Conservation (phyloP, 2,888 invertebrate genomes). For the Colostygia pectinataria region DNA sequence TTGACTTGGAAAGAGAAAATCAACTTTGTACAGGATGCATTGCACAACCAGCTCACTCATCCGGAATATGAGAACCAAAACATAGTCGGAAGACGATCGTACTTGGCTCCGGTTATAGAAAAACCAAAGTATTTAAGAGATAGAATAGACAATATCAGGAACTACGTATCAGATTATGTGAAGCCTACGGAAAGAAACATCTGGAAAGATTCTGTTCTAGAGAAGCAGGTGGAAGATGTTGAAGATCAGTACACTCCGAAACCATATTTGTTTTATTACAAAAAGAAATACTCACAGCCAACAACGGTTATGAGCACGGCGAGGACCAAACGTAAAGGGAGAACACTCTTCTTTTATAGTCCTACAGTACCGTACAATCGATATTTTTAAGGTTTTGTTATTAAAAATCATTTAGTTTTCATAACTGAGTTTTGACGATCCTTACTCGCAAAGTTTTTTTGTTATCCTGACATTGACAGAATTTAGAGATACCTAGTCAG, state of each 20-base stretch:
- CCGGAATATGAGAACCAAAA: slow-evolving; percentile 11
- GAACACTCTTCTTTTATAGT: slow-evolving; percentile 69
- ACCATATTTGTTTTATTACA: slow-evolving; percentile 28
- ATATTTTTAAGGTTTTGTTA: slow-evolving; percentile 53
- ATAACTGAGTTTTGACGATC: too few relatives aligned
- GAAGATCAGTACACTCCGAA: slow-evolving; percentile 27
- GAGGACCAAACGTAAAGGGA: slow-evolving; percentile 42
- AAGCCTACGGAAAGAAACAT: slow-evolving; percentile 25
- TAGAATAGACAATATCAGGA: slow-evolving; percentile 47
- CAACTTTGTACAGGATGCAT: slow-evolving; percentile 34
- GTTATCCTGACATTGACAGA: too few relatives aligned
- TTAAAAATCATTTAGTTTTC: slow-evolving; percentile 12
- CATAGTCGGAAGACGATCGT: slow-evolving; percentile 38
- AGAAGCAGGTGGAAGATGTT: slow-evolving; percentile 23
- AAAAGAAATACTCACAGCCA: slow-evolving; percentile 14
- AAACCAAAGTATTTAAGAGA: slow-evolving; percentile 48
- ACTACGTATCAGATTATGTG: slow-evolving; percentile 39
- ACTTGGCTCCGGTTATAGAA: slow-evolving; percentile 26
- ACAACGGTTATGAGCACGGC: slow-evolving; percentile 24
- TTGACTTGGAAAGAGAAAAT: slow-evolving; percentile 44
- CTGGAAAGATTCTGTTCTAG: slow-evolving; percentile 29
- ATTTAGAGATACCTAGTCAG: too few relatives aligned
- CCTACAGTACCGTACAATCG: slow-evolving; percentile 62
- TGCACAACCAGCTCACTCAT: slow-evolving; percentile 24
- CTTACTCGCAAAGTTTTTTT: too few relatives aligned